Evolutionary conservation across 2,797 vertebrate species (phyloP).

Genomic region (Spizella passerina): DNA sequence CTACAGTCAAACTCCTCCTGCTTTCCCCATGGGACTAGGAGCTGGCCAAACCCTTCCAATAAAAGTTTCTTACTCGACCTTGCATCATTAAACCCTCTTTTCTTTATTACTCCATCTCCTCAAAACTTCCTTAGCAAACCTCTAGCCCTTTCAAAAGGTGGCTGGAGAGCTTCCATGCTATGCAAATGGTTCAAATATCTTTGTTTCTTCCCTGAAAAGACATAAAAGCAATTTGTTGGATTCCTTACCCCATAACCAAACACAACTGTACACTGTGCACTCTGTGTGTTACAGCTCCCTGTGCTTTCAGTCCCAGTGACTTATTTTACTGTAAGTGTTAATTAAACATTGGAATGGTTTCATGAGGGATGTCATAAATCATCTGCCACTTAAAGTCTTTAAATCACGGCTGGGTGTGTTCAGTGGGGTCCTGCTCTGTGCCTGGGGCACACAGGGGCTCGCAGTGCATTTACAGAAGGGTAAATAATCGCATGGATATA

Average conservation of each 20-base stretch:
- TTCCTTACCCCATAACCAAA: neutral
- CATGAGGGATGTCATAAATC: slow-evolving; percentile 17
- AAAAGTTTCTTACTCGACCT: neutral
- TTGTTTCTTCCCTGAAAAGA: slow-evolving; percentile 27
- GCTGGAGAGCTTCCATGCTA: neutral
- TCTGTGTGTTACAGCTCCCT: neutral
- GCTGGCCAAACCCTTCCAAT: neutral
- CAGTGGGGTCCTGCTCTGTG: neutral
- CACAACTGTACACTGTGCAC: neutral
- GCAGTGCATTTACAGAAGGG: neutral
- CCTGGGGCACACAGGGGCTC: neutral
- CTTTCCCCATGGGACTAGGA: neutral
- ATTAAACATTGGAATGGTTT: slow-evolving; percentile 30
- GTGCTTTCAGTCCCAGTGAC: neutral
- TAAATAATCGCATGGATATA: neutral
- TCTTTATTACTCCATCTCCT: slow-evolving; percentile 2
- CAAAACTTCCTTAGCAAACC: slow-evolving; percentile 1
- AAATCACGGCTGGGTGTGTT: slow-evolving; percentile 2
- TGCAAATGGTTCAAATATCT: neutral
- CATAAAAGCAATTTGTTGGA: neutral
- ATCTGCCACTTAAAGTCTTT: neutral
- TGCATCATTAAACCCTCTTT: neutral
- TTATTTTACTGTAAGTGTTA: slow-evolving; percentile 18
- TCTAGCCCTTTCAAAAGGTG: neutral
- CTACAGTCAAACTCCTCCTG: neutral